These are phyloP conservation scores for Lophotriccus pileatus DNA, from an alignment of 2,797 vertebrate species.

Conservation along the genomic window DNA sequence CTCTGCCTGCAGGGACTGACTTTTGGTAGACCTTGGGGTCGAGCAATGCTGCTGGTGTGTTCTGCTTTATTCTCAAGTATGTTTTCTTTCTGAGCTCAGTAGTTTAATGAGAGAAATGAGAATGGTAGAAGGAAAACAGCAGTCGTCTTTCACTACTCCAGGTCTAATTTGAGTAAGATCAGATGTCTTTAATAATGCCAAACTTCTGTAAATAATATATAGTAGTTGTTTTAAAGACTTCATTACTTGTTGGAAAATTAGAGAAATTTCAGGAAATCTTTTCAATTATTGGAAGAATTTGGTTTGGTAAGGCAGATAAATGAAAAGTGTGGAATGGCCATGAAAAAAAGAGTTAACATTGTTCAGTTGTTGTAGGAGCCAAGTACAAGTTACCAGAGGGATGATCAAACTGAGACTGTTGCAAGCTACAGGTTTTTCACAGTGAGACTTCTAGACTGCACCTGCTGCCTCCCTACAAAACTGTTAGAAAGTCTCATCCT, in stretches of 20 bases:
- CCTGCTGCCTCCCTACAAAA: neutral
- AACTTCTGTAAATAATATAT: neutral
- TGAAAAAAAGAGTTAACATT: neutral
- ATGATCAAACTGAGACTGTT: neutral
- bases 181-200: neutral
- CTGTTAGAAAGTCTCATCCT: neutral
- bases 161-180: neutral
- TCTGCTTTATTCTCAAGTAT: neutral
- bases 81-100: neutral
- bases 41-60: neutral
- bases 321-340: neutral
- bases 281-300: neutral
- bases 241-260: neutral
- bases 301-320: neutral
- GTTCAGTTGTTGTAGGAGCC: neutral
- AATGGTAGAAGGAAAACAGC: neutral
- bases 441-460: neutral
- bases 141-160: neutral
- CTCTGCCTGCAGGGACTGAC: neutral
- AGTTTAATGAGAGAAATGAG: neutral
- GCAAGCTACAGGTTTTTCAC: neutral
- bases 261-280: neutral
- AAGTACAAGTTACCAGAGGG: neutral
- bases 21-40: neutral
- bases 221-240: neutral